Conservation (phyloP, 2,888 invertebrate species). For the Deroplatys truncata region DNA sequence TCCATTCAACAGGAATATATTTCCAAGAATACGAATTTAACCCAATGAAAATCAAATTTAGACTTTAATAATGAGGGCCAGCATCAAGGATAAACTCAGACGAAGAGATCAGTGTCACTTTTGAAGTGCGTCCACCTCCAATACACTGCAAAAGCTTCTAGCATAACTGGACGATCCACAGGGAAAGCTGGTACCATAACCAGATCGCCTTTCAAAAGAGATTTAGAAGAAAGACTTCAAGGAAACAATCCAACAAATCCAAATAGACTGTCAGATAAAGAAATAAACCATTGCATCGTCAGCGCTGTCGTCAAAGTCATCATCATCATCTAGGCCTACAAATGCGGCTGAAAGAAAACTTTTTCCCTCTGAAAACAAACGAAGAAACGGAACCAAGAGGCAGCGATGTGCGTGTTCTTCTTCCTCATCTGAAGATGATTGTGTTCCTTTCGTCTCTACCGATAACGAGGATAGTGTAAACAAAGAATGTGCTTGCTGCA, state of each 20-base stretch:
- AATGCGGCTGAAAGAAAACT: no score
- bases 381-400: no score
- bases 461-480: background rate
- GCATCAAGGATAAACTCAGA: no score
- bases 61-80: background rate
- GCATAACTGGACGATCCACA: background rate
- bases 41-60: background rate
- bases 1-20: background rate
- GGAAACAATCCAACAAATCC: no score
- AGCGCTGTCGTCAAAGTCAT: no score
- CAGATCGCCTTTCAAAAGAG: background rate
- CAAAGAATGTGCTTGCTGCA: background rate
- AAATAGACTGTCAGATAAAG: no score
- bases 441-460: no score
- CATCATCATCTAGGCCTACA: no score
- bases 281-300: background rate
- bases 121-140: background rate
- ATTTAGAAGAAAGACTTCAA: no score
- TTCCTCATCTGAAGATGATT: background rate
- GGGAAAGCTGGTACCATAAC: background rate
- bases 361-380: no score
- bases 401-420: no score
- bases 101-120: background rate
- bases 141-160: no score
- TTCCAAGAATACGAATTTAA: background rate